A percentile compares a stretch with the other conserved stretches of the same genome.
Conservation (phyloP, 2,113 vertebrate species). For the Aphyosemion australe region DNA sequence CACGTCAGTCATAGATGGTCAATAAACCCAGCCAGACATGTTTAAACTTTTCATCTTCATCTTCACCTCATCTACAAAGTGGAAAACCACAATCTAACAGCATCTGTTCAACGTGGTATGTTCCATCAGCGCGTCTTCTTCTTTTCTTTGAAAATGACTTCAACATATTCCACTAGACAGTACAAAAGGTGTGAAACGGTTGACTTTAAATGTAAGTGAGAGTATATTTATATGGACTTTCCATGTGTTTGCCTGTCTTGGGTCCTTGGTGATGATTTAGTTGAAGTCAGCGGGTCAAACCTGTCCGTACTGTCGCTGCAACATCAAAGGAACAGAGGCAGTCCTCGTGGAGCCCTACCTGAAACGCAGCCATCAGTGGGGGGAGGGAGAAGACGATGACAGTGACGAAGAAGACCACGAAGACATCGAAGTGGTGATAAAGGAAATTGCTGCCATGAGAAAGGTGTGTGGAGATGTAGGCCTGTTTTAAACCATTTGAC, state of each 20-base stretch:
- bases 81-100: slow-evolving; percentile 12
- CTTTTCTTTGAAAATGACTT: slow-evolving; percentile 30
- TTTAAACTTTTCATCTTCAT: slow-evolving; percentile 4
- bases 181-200: slow-evolving; percentile 4
- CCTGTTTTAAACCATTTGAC: too few relatives aligned
- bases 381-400: slow-evolving; percentile 26
- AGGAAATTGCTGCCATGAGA: slow-evolving; percentile 71
- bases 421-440: slow-evolving; percentile 77
- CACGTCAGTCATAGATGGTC: not conserved
- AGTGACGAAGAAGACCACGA: slow-evolving; percentile 76
- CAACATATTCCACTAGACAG: slow-evolving; percentile 24
- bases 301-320: slow-evolving; percentile 87
- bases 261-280: slow-evolving; percentile 13
- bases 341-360: slow-evolving; percentile 71
- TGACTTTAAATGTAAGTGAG: not conserved
- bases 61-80: not conserved
- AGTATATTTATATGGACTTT: slow-evolving; percentile 8
- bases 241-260: slow-evolving; percentile 7
- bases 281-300: slow-evolving; percentile 82
- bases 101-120: slow-evolving; percentile 25
- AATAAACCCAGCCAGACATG: too few relatives aligned
- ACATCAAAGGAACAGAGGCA: slow-evolving; percentile 81
- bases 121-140: slow-evolving; percentile 19
- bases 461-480: slow-evolving; percentile 47
- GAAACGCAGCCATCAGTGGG: slow-evolving; percentile 1